Evolutionary conservation across 2,797 vertebrate genomes (phyloP), one percentile per base, ranked within the genome.

Genomic region (Lacerta bilineata): DNA sequence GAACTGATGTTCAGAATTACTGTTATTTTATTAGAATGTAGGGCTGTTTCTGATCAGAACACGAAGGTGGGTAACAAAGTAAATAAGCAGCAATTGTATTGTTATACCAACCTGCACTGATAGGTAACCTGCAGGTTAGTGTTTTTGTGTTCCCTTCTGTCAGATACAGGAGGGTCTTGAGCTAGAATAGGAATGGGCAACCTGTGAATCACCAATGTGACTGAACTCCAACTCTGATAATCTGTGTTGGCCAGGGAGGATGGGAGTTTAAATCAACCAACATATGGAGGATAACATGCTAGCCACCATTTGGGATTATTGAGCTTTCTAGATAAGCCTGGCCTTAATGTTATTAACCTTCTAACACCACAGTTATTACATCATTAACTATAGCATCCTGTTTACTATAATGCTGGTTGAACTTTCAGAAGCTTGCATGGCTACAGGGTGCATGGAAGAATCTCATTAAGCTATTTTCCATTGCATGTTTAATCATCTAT

Each of bases 401-500:
- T 59, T 89, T 85, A 27, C 43, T 0, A 0, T 84, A 18, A 59
- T 5, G 77, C 50, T 46, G 50, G 55, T 20, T 90, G 86, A 84
- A 87, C 41, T 33, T 20, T 8, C 8, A 79, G 80, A 92, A 86
- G 15, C 17, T 50, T 91, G 72, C 92, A 71, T 87, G 23, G n/a
- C 61, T 93, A 46, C 10, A 55, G 64, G n/a, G 74, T 71, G 6
- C 85, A 69, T 20, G 46, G 68, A 84, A 91, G 23, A 90, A 23
- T 78, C 29, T 81, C 90, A 66, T 88, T 91, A 84, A 86, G 88
- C 80, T 29, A 2, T 68, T 18, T 86, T 91, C 11, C 18, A 87
- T 85, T 88, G 76, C 25, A 87, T 94, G 91, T 61, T 90, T 92
- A 87, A 87, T 87, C 7, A 23, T 88, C 25, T n/a, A 11, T 76